Percentiles rank a stretch among this genome's conserved stretches.
phyloP scores from a whole-genome alignment of 2,113 vertebrate species.

The Nannospalax galili region DNA sequence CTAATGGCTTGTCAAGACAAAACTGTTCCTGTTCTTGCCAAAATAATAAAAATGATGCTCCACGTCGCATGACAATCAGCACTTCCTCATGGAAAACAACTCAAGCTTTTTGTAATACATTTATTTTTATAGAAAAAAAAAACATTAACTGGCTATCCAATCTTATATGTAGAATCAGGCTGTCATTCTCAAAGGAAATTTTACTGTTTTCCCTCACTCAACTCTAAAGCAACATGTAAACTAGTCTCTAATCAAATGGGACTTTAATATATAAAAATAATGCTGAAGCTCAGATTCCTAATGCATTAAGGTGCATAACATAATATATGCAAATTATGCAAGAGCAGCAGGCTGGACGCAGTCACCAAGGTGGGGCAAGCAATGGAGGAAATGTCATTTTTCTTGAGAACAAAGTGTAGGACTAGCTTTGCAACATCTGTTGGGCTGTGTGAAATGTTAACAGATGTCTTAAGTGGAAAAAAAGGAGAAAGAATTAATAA shows the following conservation, averaged over 20 bases:
- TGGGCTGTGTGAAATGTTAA: conserved; percentile 84
- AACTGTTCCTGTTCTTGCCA: conserved; percentile 96
- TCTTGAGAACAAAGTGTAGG: conserved; percentile 81
- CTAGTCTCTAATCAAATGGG: conserved; percentile 58
- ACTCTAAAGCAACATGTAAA: conserved; percentile 57
- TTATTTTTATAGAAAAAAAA: conserved; percentile 77
- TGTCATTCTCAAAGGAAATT: conserved; percentile 22
- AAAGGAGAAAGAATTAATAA: conserved; percentile 81
- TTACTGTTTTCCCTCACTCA: conserved; percentile 58
- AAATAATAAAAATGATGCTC: conserved; percentile 91
- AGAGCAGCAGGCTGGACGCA: conserved; percentile 69
- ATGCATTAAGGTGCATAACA: conserved; percentile 68
- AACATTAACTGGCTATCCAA: conserved; percentile 39
- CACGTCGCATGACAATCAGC: conserved; percentile 94
- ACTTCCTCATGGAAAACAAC: conserved; percentile 87
- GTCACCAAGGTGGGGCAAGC: conserved; percentile 74
- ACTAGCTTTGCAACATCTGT: conserved; percentile 84
- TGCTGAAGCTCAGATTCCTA: conserved; percentile 60
- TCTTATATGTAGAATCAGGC: conserved; percentile 40
- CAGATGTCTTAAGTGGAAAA: conserved; percentile 86
- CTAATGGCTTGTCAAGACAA: conserved; percentile 94
- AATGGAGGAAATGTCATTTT: conserved; percentile 79
- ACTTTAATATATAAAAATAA: conserved; percentile 61
- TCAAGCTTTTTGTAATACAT: conserved; percentile 78
- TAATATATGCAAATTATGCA: conserved; percentile 79